These are phyloP conservation scores for Vulpes lagopus DNA, from an alignment of 2,113 vertebrate species.

Conservation along the genomic window DNA sequence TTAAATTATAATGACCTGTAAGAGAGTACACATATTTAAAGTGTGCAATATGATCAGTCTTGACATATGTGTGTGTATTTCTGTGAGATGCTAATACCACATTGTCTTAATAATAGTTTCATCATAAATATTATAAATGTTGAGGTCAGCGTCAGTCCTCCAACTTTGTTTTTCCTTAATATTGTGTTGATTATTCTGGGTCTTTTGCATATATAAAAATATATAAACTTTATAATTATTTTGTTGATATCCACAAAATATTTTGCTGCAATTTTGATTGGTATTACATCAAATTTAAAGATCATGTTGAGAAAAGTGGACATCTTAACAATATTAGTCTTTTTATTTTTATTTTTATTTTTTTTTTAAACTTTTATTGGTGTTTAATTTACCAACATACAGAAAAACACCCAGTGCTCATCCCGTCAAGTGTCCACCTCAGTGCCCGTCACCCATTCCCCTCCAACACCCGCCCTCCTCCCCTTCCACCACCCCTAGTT, in stretches of 20 bases:
- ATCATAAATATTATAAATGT: not conserved
- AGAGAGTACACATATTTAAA: not conserved
- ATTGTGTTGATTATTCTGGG: not conserved
- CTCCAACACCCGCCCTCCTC: no score
- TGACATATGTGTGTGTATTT: not conserved
- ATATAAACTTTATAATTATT: not conserved
- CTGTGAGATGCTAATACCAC: not conserved
- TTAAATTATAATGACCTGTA: not conserved
- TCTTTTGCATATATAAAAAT: not conserved
- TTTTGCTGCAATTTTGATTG: not conserved
- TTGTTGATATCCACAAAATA: not conserved
- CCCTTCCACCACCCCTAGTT: no score
- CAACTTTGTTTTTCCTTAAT: not conserved
- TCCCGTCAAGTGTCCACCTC: no score
- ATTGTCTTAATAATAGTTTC: not conserved
- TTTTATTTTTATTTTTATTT: no score
- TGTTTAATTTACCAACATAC: no score
- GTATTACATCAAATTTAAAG: not conserved
- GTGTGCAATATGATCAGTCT: not conserved
- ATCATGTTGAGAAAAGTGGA: not conserved
- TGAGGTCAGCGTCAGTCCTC: not conserved
- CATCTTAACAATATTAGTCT: not conserved
- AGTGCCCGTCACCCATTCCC: no score
- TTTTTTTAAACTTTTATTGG: no score
- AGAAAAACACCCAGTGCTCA: no score